These are phyloP conservation scores for Gallinago paraguaiae DNA, from an alignment of 2,113 vertebrate genomes.

Conservation along the genomic window DNA sequence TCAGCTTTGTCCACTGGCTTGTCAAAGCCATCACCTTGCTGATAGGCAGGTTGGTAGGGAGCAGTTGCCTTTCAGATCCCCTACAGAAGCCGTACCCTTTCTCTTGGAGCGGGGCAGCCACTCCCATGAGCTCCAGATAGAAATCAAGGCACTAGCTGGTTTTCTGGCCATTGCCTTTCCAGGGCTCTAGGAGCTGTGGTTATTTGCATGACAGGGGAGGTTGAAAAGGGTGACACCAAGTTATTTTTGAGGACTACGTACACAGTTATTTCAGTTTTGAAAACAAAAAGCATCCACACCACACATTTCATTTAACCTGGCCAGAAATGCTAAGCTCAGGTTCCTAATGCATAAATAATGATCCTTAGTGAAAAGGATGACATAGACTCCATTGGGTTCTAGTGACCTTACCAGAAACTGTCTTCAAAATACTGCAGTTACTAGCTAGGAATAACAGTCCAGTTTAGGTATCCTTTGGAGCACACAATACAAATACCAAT, in stretches of 20 bases:
- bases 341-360: constrained; percentile 60
- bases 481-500: constrained; percentile 48
- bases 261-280: constrained; percentile 2
- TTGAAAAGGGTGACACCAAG: neutral
- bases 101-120: neutral
- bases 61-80: neutral
- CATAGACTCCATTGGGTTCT: constrained; percentile 32
- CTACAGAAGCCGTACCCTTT: neutral
- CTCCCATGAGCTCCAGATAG: neutral
- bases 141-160: neutral
- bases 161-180: neutral
- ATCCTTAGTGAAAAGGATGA: constrained; percentile 38
- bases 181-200: constrained; percentile 8
- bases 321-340: constrained; percentile 39
- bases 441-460: constrained; percentile 59
- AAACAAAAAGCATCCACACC: constrained; percentile 24
- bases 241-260: constrained; percentile 17
- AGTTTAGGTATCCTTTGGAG: constrained; percentile 49
- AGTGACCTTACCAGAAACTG: constrained; percentile 55
- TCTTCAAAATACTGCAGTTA: constrained; percentile 70
- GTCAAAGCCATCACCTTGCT: neutral
- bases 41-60: neutral
- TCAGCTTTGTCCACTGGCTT: constrained; percentile 9
- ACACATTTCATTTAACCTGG: constrained; percentile 42
- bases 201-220: neutral